Base-by-base conservation (phyloP, 2,797 vertebrate genomes). In the Hemibagrus guttatus region DNA sequence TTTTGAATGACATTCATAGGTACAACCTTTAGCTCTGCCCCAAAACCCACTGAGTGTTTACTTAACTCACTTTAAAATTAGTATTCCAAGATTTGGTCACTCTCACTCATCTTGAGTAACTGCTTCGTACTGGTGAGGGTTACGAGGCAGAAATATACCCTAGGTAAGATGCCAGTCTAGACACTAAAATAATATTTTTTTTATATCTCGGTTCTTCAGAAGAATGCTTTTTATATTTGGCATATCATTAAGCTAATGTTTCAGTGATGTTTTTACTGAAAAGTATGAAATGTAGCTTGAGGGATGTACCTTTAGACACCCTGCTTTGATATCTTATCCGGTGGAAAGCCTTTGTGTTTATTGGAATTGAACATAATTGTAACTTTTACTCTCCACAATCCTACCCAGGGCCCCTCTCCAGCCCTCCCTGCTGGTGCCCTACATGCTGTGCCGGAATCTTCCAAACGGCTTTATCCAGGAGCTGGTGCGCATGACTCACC, bases 371-470 rank as follows among this genome's bases (percentile, higher is more conserved):
- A 52, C 80, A 26, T 83, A 58, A 59, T 80, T 54, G 76, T 49
- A n/a, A 69, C 39, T 39, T 58, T 39, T 46, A 76, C n/a, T 31
- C 16, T 89, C 1, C 90, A 61, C 91, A 84, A 86, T 72, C 84
- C 35, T 69, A 6, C 85, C 59, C 83, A 99, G 98, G 94, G 97
- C 96, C 59, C 90, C 96, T 91, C 96, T 98, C 86, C 98, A 99
- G 93, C 96, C 96, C 71, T 99, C 98, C 91, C 93, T 99, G 93
- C 94, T 99, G 92, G 98, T 99, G 91, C 98, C 98, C 66, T 99
- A 99, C 84, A 97, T 99, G 97, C 96, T 99, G 92, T 99, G 98
- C 93, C 96, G 98, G 93, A 99, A 99, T 93, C 98, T 99, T 90
- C 98, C 98, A 0, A 98, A 97, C 19, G 98, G 98, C 88, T 99